These are phyloP conservation scores for Epizoanthus scotinus DNA, from an alignment of 92 coral and sea anemone genomes.

Conservation along the genomic window DNA sequence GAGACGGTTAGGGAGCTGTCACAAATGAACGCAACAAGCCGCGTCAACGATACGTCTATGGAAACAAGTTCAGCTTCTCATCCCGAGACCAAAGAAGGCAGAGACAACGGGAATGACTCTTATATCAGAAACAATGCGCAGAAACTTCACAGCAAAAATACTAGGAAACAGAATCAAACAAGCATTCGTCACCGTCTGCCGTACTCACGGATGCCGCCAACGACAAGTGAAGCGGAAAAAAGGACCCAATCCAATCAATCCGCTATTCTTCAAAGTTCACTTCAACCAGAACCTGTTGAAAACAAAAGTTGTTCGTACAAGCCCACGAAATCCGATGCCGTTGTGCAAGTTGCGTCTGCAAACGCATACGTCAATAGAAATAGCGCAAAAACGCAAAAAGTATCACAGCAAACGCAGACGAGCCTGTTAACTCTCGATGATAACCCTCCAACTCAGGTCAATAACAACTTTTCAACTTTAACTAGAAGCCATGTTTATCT, in stretches of 20 bases:
- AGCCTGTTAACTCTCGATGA: background rate
- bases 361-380: background rate
- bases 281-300: background rate
- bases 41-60: background rate
- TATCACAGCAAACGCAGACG: constrained; percentile 4
- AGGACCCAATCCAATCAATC: background rate
- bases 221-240: background rate
- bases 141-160: background rate
- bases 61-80: background rate
- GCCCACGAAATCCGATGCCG: constrained; percentile 9
- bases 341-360: constrained; percentile 6
- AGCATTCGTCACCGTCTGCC: background rate
- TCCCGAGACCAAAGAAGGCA: background rate
- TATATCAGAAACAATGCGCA: background rate
- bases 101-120: background rate
- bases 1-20: background rate
- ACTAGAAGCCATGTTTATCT: background rate
- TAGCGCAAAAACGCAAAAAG: background rate
- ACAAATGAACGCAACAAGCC: background rate
- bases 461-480: background rate
- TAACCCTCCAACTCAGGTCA: background rate
- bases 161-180: background rate
- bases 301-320: background rate
- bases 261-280: background rate
- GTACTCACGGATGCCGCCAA: background rate